phyloP scores from a whole-genome alignment of 2,888 invertebrate genomes.

The Xestobium rufovillosum region DNA sequence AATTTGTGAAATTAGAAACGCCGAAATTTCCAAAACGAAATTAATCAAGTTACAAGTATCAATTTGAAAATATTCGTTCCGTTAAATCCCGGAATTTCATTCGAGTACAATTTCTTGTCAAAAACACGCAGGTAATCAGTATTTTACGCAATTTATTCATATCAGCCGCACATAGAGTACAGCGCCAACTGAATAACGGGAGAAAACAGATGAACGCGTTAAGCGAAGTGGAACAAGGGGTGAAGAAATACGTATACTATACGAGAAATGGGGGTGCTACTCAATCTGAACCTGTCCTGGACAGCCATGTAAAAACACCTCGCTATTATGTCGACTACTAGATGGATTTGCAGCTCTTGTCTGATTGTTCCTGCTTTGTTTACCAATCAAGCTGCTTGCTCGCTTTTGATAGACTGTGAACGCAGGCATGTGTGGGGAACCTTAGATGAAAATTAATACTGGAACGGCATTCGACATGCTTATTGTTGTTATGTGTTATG shows the following conservation, averaged over 20 bases:
- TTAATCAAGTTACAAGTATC: too few relatives aligned
- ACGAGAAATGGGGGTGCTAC: constrained; percentile 27
- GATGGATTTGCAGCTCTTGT: constrained; percentile 38
- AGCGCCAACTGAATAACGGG: background rate
- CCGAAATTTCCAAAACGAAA: too few relatives aligned
- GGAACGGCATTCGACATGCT: too few relatives aligned
- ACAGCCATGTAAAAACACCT: constrained; percentile 40
- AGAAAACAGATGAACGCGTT: constrained; percentile 3
- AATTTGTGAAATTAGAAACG: too few relatives aligned
- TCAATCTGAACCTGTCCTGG: constrained; percentile 41
- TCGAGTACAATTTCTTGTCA: too few relatives aligned
- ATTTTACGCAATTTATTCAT: background rate
- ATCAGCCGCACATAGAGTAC: constrained; percentile 3
- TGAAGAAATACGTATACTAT: background rate
- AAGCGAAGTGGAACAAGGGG: constrained; percentile 2
- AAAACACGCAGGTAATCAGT: background rate
- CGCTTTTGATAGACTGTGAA: constrained; percentile 15
- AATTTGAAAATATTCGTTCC: too few relatives aligned
- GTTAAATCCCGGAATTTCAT: too few relatives aligned
- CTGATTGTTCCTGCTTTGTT: constrained; percentile 40
- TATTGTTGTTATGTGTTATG: too few relatives aligned
- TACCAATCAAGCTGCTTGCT: constrained; percentile 34
- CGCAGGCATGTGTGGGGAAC: background rate
- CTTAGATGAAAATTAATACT: too few relatives aligned
- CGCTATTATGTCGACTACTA: constrained; percentile 39